Percentiles rank a stretch among this genome's conserved stretches.
Evolutionary conservation across 2,113 vertebrate species (phyloP).

Genomic region (Vidua chalybeata): DNA sequence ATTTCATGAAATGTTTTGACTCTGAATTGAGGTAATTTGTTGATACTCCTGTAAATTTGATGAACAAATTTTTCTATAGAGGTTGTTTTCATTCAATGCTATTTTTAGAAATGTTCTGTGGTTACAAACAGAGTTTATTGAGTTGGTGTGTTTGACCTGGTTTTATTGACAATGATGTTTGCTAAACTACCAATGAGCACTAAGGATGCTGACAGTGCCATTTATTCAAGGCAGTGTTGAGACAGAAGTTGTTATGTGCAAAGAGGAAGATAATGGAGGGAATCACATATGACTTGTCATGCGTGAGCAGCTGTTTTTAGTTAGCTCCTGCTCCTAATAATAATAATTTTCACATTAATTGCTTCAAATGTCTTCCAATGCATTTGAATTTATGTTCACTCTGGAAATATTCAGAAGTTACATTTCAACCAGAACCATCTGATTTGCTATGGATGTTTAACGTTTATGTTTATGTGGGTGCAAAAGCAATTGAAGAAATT

Average conservation of each 20-base stretch:
- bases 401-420: not conserved
- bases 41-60: not conserved
- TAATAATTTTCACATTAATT: conserved; percentile 12
- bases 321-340: not conserved
- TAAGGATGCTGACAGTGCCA: not conserved
- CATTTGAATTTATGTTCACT: not conserved
- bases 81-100: not conserved
- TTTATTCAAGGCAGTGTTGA: not conserved
- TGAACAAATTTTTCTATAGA: not conserved
- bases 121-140: not conserved
- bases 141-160: not conserved
- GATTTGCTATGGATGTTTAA: not conserved
- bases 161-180: not conserved
- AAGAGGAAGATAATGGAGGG: not conserved
- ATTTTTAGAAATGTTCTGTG: not conserved
- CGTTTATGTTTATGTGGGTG: not conserved
- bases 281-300: not conserved
- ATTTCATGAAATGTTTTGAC: not conserved
- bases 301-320: not conserved
- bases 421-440: not conserved
- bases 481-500: not conserved
- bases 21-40: not conserved
- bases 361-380: not conserved
- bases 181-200: not conserved
- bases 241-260: not conserved